Base-by-base conservation (phyloP, 2,113 vertebrate species). In the Zapus hudsonius region DNA sequence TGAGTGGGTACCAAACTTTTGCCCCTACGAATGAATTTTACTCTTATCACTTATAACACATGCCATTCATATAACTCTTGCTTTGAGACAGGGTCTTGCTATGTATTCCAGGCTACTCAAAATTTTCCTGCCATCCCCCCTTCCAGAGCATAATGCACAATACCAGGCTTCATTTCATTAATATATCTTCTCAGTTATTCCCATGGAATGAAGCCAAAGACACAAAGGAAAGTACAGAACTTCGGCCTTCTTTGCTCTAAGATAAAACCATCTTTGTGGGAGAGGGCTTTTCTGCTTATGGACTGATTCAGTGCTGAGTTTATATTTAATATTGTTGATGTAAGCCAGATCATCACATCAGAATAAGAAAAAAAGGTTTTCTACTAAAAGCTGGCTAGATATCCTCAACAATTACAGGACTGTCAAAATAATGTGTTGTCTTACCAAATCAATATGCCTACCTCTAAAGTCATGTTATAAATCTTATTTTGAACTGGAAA, bases 401-500 rank as follows among this genome's bases (percentile, higher is more conserved):
- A 59, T 47, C 42, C 42, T 93, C 47, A 73, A 38, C 7, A 59
- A 44, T 91, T 22, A 47, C 52, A 76, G 44, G 42, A 91, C 40
- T 64, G 44, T 74, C 47, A 73, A 82, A 61, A 83, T 85, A 40
- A 59, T 23, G 11, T 84, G 29, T 82, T 63, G 76, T 55, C 42
- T 82, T 93, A 75, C 33, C 74, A 90, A 87, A 81, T 19, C 75
- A 66, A 9, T 69, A 27, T 74, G 29, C 70, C 42, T 74, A 74
- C 79, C 20, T 20, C 67, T 80, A 79, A 91, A 87, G 72, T 52
- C 74, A 23, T 69, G 66, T 74, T 69, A 44, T 85, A 81, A 90
- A 81, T 85, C 40, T 87, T 69, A 95, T 52, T 94, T 93, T 80
- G 38, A 61, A 85, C 33, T 75, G 87, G 47, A 79, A 84, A 87